A percentile compares a stretch with the other conserved stretches of the same genome.
Conservation (phyloP, 2,797 vertebrate genomes). For the Semaprochilodus insignis region DNA sequence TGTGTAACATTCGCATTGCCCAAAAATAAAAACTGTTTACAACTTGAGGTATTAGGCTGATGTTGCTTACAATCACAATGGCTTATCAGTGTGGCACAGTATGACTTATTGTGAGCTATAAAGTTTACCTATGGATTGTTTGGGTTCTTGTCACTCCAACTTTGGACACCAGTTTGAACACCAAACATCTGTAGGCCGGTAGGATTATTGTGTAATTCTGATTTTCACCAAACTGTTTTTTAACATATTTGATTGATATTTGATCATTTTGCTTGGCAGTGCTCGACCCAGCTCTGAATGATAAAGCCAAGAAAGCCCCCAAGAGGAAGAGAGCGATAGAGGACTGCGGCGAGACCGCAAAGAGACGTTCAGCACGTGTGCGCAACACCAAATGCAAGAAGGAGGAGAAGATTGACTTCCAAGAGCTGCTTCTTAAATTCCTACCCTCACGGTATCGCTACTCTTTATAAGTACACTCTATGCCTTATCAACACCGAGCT, state of each 20-base stretch:
- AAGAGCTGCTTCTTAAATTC: slow-evolving; percentile 93
- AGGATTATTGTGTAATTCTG: too few species aligned
- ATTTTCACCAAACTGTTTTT: too few species aligned
- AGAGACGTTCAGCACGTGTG: slow-evolving; percentile 94
- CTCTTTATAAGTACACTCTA: not conserved
- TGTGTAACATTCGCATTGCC: too few species aligned
- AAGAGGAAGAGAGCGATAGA: slow-evolving; percentile 90
- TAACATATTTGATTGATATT: not conserved
- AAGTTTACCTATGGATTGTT: too few species aligned
- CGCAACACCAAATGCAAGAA: slow-evolving; percentile 98
- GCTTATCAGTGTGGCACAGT: too few species aligned
- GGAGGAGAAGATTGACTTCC: slow-evolving; percentile 97
- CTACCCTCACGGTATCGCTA: slow-evolving; percentile 90
- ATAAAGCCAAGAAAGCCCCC: slow-evolving; percentile 91
- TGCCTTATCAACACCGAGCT: not conserved
- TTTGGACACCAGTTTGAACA: too few species aligned
- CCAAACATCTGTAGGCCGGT: too few species aligned
- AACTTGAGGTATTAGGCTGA: too few species aligned
- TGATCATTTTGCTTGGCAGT: slow-evolving; percentile 53
- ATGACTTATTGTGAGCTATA: too few species aligned
- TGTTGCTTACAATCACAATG: too few species aligned
- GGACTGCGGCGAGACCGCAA: slow-evolving; percentile 93
- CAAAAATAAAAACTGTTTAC: too few species aligned
- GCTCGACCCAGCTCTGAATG: slow-evolving; percentile 82
- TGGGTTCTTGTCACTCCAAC: too few species aligned